Evolutionary conservation across 1,140 invertebrate genomes (phyloP), one percentile per base, ranked within the genome.

Genomic region (Zelostemma sp.): DNA sequence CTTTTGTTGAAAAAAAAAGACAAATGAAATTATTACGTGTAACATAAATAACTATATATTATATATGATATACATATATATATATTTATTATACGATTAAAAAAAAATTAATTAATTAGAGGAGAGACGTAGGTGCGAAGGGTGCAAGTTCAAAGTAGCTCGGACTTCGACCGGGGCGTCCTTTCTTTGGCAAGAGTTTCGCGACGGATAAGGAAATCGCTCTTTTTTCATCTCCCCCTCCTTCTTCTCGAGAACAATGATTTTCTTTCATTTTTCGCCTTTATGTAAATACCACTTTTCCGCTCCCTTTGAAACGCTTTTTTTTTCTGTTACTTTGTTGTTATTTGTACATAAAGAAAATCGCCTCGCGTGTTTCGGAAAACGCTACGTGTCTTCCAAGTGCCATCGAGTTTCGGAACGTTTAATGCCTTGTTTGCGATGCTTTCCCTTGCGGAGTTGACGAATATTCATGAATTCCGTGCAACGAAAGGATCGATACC

Each of bases 71-170:
- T 66, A 77, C 76, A 78, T 76, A 75, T 76, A 75, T 77, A 81
- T 80, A 78, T 81, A 82, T 84, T 79, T 82, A 83, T 81, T 82
- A 83, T 80, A 83, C 79, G 68, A 83, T 77, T 64, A 75, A 76
- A 76, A 67, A 72, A 65, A 70, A 55, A 31, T n/a, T n/a, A 73
- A 76, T 70, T 72, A 80, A 74, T 74, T 77, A 82, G 73, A 72
- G 72, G 58, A 74, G 74, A 35, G 6, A 69, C 68, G 58, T 78
- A 76, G 74, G 70, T 72, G 77, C 68, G 59, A 73, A 78, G 25
- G 68, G 55, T 75, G 73, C 73, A 67, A 75, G 68, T 74, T 76
- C 53, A 76, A 76, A 74, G 73, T 62, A 45, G 43, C 49, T 35
- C 33, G 63, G 67, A 73, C 68, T 78, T 77, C 68, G 58, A 58